These are phyloP conservation scores for Parascotia fuliginaria DNA, from an alignment of 2,888 invertebrate species.

Conservation along the genomic window DNA sequence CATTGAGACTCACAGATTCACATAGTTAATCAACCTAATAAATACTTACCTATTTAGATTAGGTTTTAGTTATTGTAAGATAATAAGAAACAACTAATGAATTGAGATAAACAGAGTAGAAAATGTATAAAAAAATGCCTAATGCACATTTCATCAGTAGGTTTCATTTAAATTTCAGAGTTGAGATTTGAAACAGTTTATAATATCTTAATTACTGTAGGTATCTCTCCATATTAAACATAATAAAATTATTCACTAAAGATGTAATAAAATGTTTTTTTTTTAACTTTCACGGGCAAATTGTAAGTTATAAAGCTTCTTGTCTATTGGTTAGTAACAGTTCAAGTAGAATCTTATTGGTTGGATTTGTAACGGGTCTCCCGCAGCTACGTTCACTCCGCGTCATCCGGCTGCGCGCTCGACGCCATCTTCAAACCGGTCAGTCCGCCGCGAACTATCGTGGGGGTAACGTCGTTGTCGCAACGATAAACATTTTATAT, in stretches of 20 bases:
- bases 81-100: too few species aligned
- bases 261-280: constrained; percentile 53
- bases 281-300: constrained; percentile 77
- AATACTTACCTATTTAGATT: too few species aligned
- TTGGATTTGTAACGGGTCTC: constrained; percentile 55
- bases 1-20: neutral
- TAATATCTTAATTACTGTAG: constrained; percentile 46
- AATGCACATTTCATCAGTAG: neutral
- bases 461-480: constrained; percentile 62
- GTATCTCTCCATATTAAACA: too few species aligned
- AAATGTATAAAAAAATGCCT: too few species aligned
- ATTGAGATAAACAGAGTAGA: too few species aligned
- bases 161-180: too few species aligned
- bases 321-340: constrained; percentile 54
- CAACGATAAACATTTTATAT: constrained; percentile 45
- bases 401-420: constrained; percentile 60
- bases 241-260: constrained; percentile 47
- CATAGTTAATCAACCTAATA: too few species aligned
- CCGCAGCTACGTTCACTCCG: constrained; percentile 71
- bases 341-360: constrained; percentile 57
- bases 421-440: constrained; percentile 74
- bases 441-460: constrained; percentile 80
- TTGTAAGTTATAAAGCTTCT: constrained; percentile 37
- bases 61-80: too few species aligned
- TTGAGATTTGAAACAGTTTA: constrained; percentile 7